These are phyloP conservation scores for Drosophila atripex DNA, from an alignment of 2,888 invertebrate species.

Conservation along the genomic window DNA sequence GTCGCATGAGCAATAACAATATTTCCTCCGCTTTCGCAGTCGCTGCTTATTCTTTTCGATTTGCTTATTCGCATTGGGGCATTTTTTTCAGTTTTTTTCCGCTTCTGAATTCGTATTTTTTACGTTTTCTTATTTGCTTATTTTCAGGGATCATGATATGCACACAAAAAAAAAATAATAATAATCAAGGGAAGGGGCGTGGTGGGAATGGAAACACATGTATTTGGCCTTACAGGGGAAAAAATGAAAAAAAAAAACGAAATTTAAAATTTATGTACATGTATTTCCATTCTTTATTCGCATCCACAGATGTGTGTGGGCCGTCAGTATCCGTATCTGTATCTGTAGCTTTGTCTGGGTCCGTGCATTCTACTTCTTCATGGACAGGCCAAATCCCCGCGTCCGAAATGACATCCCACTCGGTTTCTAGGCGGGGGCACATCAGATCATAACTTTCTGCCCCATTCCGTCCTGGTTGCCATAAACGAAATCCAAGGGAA, in stretches of 20 bases:
- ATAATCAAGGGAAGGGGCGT: not conserved
- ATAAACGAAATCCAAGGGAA: constrained; percentile 66
- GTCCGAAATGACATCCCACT: constrained; percentile 11
- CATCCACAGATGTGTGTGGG: constrained; percentile 41
- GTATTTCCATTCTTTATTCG: constrained; percentile 44
- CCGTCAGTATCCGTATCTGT: constrained; percentile 18
- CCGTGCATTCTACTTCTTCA: constrained; percentile 24
- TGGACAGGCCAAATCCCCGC: constrained; percentile 6
- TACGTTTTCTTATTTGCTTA: constrained; percentile 52
- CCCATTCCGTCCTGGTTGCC: constrained; percentile 52
- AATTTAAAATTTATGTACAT: constrained; percentile 64
- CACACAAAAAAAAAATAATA: constrained; percentile 24
- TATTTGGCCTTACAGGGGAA: constrained; percentile 34
- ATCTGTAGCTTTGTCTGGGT: constrained; percentile 14
- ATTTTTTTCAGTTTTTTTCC: constrained; percentile 24
- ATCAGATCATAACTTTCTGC: constrained; percentile 57
- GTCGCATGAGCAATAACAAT: constrained; percentile 74
- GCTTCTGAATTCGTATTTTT: constrained; percentile 40
- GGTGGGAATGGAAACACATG: constrained; percentile 46
- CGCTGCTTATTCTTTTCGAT: constrained; percentile 59
- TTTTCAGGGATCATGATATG: constrained; percentile 52
- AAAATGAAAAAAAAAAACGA: constrained; percentile 24
- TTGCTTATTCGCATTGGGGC: constrained; percentile 51
- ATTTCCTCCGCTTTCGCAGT: constrained; percentile 49
- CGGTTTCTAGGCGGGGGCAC: constrained; percentile 46